Conservation (phyloP, 2,113 vertebrate species). For the Pachyramphus minor region DNA sequence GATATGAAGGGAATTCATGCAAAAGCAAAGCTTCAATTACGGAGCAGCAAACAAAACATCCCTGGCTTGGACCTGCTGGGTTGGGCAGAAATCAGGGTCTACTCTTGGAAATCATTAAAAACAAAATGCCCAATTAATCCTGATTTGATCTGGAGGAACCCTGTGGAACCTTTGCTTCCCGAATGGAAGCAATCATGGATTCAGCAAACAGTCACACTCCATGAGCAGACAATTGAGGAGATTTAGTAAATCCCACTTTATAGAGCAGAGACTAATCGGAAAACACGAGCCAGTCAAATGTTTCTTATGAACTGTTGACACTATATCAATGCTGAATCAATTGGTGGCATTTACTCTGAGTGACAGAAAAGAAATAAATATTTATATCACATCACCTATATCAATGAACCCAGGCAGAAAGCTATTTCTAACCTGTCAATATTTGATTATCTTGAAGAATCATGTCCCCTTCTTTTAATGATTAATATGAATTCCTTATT, state of each 20-base stretch:
- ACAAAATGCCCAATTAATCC: slow-evolving; percentile 72
- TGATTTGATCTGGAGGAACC: slow-evolving; percentile 56
- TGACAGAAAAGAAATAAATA: slow-evolving; percentile 98
- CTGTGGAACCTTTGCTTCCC: slow-evolving; percentile 34
- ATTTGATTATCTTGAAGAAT: slow-evolving; percentile 96
- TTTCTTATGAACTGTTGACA: slow-evolving; percentile 82
- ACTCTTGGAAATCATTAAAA: slow-evolving; percentile 67
- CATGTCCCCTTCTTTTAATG: slow-evolving; percentile 86
- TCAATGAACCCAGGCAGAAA: slow-evolving; percentile 88
- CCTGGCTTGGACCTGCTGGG: slow-evolving; percentile 17
- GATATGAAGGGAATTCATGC: slow-evolving; percentile 37
- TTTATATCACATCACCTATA: slow-evolving; percentile 96
- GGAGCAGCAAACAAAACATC: slow-evolving; percentile 56
- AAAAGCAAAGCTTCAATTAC: slow-evolving; percentile 59
- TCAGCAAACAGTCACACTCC: slow-evolving; percentile 77
- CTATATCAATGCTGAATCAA: slow-evolving; percentile 79
- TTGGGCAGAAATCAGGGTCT: slow-evolving; percentile 18
- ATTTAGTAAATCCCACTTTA: slow-evolving; percentile 83
- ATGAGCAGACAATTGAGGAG: slow-evolving; percentile 78
- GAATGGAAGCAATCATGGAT: slow-evolving; percentile 71
- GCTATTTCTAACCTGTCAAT: slow-evolving; percentile 95
- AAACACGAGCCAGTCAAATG: slow-evolving; percentile 73
- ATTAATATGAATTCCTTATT: slow-evolving; percentile 94
- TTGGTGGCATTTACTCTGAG: slow-evolving; percentile 86
- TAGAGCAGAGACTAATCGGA: slow-evolving; percentile 75